Evolutionary conservation across 1,140 invertebrate genomes (phyloP), one percentile per base, ranked within the genome.

Genomic region (Daktulosphaira vitifoliae): DNA sequence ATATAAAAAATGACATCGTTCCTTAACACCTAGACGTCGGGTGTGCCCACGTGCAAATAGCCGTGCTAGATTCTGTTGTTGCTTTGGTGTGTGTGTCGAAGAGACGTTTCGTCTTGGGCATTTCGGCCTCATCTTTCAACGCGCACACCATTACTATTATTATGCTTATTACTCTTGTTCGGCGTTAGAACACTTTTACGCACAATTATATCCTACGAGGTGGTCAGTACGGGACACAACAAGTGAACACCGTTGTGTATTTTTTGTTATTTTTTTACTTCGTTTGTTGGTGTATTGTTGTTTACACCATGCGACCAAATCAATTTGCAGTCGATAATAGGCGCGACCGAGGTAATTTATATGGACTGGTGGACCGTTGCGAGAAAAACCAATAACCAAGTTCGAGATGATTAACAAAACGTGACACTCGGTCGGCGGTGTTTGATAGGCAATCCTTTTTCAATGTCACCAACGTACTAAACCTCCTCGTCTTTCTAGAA

Each of bases 331-430:
- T 46, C 54, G 23, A 59, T 59, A 46, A 59, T 59, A 29, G 42
- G 23, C 54, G 54, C 44, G 42, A 46, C 54, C 54, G 42, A 29
- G 26, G 42, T 29, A 44, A 56, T 56, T 56, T 42, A 39, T 59
- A 46, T 29, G 3, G 54, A 38, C 54, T 22, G 38, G 8, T 9
- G 11, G 7, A n/a, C 15, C 15, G 18, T 4, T 33, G 11, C 5
- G 29, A 33, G 25, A 56, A 42, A 56, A 44, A 59, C 25, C 54
- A 59, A 59, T 59, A 46, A 59, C 39, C 54, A n/a, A 29, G 54
- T 46, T n/a, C 25, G 54, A 59, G 54, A 38, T 44, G 39, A 56
- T 56, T 54, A 39, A 44, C 22, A 23, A 59, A 59, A 59, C 54
- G 54, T 46, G 54, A 15, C 53, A 16, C n/a, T n/a, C 51, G 11